Conservation (phyloP, 1,140 invertebrate genomes). For the Platyscapa corneri region DNA sequence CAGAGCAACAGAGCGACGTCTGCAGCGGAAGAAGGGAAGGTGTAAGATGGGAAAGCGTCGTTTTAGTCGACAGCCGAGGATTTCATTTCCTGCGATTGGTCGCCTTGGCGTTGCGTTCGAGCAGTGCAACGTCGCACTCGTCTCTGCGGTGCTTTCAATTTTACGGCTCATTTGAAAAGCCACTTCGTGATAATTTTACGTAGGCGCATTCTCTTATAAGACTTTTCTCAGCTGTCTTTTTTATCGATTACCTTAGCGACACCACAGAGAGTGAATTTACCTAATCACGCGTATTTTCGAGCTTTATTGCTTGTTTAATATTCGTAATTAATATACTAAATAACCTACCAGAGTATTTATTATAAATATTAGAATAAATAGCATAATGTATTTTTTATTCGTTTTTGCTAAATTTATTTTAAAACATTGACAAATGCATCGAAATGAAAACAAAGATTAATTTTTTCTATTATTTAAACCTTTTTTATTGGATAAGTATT, state of each 20-base stretch:
- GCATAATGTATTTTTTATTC: too few relatives aligned
- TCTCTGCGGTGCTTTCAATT: slow-evolving; percentile 27
- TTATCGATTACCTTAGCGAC: not conserved
- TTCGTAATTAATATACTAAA: not conserved
- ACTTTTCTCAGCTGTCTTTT: not conserved
- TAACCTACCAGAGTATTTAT: too few relatives aligned
- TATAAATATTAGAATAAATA: too few relatives aligned
- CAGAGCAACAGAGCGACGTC: not conserved
- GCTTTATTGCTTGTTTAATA: not conserved
- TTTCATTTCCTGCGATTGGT: slow-evolving; percentile 54
- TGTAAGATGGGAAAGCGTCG: slow-evolving; percentile 18
- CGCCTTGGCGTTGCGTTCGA: not conserved
- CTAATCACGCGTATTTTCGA: slow-evolving; percentile 11
- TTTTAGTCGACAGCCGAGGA: slow-evolving; percentile 24
- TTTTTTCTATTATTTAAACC: too few relatives aligned
- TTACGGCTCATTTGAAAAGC: slow-evolving; percentile 46
- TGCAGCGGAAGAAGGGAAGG: not conserved
- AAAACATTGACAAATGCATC: too few relatives aligned
- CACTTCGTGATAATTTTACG: slow-evolving; percentile 41
- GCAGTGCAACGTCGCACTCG: not conserved
- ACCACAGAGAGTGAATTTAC: not conserved
- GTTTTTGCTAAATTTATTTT: too few relatives aligned
- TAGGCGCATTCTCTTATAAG: slow-evolving; percentile 1
- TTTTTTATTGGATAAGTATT: too few relatives aligned
- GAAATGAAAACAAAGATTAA: too few relatives aligned